A percentile compares a stretch with the other conserved stretches of the same genome.
phyloP scores from a whole-genome alignment of 2,113 vertebrate species.

The Paralichthys olivaceus region DNA sequence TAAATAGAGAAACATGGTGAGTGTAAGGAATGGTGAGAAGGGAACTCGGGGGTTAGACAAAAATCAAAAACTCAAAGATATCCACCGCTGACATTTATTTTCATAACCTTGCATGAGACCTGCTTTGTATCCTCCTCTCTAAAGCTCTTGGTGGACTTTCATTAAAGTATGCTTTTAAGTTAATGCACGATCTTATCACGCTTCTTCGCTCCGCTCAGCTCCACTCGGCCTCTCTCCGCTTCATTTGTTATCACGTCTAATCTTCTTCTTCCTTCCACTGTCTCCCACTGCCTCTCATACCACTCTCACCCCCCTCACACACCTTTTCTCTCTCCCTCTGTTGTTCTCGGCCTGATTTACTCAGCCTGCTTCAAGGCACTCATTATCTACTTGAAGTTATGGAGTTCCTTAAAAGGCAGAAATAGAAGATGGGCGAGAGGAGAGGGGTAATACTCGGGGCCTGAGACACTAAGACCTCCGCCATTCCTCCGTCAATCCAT shows the following conservation, averaged over 20 bases:
- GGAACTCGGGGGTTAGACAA: slow-evolving; percentile 16
- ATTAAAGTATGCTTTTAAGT: slow-evolving; percentile 80
- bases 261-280: slow-evolving; percentile 68
- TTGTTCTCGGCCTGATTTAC: slow-evolving; percentile 62
- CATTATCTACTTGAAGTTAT: slow-evolving; percentile 77
- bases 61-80: slow-evolving; percentile 29
- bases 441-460: slow-evolving; percentile 54
- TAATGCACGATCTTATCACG: slow-evolving; percentile 77
- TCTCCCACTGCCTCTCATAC: slow-evolving; percentile 55
- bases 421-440: slow-evolving; percentile 65
- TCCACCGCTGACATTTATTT: slow-evolving; percentile 40
- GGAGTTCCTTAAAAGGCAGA: slow-evolving; percentile 79
- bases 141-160: slow-evolving; percentile 63
- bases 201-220: slow-evolving; percentile 56
- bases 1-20: slow-evolving; percentile 27
- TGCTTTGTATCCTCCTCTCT: slow-evolving; percentile 35
- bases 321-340: slow-evolving; percentile 44
- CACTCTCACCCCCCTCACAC: slow-evolving; percentile 37
- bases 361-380: slow-evolving; percentile 71
- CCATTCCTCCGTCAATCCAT: slow-evolving; percentile 41
- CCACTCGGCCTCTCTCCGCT: slow-evolving; percentile 50
- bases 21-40: slow-evolving; percentile 22
- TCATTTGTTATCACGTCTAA: slow-evolving; percentile 73
- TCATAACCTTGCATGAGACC: slow-evolving; percentile 48
- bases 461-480: slow-evolving; percentile 61